Evolutionary conservation across 1,140 invertebrate species (phyloP).

Genomic region (Panagrolaimus sp.): DNA sequence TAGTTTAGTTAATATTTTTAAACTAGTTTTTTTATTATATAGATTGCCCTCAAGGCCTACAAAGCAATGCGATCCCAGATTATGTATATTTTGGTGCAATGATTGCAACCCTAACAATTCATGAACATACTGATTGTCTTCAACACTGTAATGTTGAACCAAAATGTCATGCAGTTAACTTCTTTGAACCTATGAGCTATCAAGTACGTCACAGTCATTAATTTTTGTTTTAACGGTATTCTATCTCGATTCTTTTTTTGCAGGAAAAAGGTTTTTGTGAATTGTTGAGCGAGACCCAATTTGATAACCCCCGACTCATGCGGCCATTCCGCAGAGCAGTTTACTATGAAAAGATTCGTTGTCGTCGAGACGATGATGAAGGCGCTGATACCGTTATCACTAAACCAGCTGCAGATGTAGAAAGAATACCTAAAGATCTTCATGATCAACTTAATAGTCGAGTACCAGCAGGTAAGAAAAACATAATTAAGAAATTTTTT

Average conservation of each 20-base stretch:
- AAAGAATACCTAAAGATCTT: not conserved
- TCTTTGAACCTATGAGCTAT: conserved; percentile 46
- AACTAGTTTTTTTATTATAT: conserved; percentile 24
- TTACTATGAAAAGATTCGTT: conserved; percentile 56
- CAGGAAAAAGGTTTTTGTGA: conserved; percentile 52
- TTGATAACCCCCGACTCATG: conserved; percentile 56
- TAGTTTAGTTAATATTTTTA: not conserved
- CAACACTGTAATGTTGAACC: conserved; percentile 43
- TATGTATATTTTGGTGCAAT: conserved; percentile 58
- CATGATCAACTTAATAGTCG: not conserved
- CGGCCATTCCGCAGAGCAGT: conserved; percentile 52
- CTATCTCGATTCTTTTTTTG: conserved; percentile 19
- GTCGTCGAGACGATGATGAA: conserved; percentile 35
- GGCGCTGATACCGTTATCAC: conserved; percentile 11
- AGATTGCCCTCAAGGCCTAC: conserved; percentile 50
- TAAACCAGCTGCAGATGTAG: not conserved
- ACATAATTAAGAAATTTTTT: not conserved
- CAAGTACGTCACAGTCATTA: conserved; percentile 36
- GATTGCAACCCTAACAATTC: conserved; percentile 49
- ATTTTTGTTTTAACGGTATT: not conserved
- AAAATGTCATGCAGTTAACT: conserved; percentile 54
- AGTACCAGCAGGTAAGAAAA: conserved; percentile 12
- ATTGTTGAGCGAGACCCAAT: conserved; percentile 49
- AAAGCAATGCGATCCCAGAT: conserved; percentile 55
- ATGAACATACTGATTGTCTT: conserved; percentile 49